Evolutionary conservation across 2,888 invertebrate species (phyloP), one percentile per base, ranked within the genome.

Genomic region (Campaea margaritaria): DNA sequence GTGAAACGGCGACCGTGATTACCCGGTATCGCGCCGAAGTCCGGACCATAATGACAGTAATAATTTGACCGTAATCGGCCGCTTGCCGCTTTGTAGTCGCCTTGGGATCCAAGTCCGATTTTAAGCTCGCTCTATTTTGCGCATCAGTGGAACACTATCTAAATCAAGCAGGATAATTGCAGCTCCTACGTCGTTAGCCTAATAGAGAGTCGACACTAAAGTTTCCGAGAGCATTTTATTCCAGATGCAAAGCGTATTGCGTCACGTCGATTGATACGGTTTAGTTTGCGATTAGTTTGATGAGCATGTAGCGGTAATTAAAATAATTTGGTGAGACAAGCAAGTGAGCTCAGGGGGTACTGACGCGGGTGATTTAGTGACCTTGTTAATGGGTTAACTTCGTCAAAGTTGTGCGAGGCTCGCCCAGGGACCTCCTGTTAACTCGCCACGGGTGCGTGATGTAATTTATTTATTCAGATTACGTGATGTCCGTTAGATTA

Each of bases 41-140:
- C 76, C 75, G 77, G 79, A 78, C 84, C 81, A 81, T 91, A 91
- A 91, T 91, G 89, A 87, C 82, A 79, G 88, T 85, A 85, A 91
- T 91, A 91, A 91, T 91, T 91, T 86, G 88, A 83, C 86, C 86
- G 85, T 91, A 91, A 68, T 68, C 62, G 64, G 62, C 58, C 82
- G 79, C 85, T 84, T 78, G 82, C 81, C 85, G 85, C 82, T 89
- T 86, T 87, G 88, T 86, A 83, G 85, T 78, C 85, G 87, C 87
- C 89, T 87, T 86, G 91, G 91, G 91, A 89, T 81, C 81, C 73
- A 75, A 81, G 82, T 82, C 76, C 79, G 84, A 87, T 89, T 91
- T 91, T 87, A 91, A 88, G 84, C 89, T 76, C 65, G 78, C 75
- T 82, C 85, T 85, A 85, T 89, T 89, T 86, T 86, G 85, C 84